A percentile compares a stretch with the other conserved stretches of the same genome.
These are phyloP conservation scores for Pholis gunnellus DNA, from an alignment of 2,113 vertebrate genomes.

Conservation along the genomic window DNA sequence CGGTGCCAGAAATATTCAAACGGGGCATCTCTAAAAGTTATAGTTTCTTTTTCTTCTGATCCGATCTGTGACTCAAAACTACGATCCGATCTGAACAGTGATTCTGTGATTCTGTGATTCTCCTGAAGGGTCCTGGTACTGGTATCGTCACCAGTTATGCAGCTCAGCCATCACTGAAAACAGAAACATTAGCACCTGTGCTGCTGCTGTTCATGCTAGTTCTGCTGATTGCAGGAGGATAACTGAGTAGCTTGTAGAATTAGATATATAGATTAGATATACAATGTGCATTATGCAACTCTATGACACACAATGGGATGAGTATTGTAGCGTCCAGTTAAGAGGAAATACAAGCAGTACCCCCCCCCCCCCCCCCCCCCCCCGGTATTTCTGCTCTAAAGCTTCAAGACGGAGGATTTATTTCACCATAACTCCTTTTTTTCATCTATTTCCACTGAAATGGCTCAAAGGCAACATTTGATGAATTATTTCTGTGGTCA, in stretches of 20 bases:
- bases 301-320: background rate
- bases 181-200: too few species aligned
- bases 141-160: background rate
- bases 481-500: slow-evolving; percentile 17
- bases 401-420: slow-evolving; percentile 13
- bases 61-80: too few species aligned
- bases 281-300: background rate
- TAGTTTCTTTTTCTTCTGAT: too few species aligned
- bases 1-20: too few species aligned
- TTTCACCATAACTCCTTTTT: background rate
- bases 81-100: too few species aligned
- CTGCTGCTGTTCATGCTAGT: too few species aligned
- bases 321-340: background rate
- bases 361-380: background rate
- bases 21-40: too few species aligned
- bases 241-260: background rate
- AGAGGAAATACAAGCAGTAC: background rate
- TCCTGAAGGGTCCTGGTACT: too few species aligned
- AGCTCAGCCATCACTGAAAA: background rate
- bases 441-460: background rate
- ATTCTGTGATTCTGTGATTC: too few species aligned
- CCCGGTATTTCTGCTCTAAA: background rate
- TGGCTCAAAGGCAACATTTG: slow-evolving; percentile 3
- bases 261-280: background rate
- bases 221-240: too few species aligned